phyloP scores from a whole-genome alignment of 2,888 invertebrate species.

The Tubulanus polymorphus region DNA sequence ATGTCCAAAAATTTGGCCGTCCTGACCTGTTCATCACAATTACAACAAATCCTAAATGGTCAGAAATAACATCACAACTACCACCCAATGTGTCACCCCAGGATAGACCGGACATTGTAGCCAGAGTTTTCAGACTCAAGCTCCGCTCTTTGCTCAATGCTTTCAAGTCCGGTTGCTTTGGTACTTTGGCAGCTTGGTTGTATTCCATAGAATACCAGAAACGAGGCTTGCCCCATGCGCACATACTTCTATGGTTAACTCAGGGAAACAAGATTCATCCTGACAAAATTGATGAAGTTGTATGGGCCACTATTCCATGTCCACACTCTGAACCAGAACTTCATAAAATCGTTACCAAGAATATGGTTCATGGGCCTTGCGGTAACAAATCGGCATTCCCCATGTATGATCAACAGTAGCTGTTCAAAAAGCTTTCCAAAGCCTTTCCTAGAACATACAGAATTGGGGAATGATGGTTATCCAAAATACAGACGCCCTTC shows the following conservation, averaged over 20 bases:
- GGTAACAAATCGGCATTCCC: constrained; percentile 12
- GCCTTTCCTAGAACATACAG: constrained; percentile 21
- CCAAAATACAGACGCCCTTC: constrained; percentile 37
- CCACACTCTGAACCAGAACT: constrained; percentile 18
- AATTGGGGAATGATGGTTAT: constrained; percentile 38
- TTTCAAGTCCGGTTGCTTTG: constrained; percentile 23
- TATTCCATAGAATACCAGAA: constrained; percentile 42
- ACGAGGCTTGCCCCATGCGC: constrained; percentile 35
- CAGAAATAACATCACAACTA: constrained; percentile 17
- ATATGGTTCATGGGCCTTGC: constrained; percentile 33
- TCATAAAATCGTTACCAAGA: constrained; percentile 16
- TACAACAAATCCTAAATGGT: constrained; percentile 19
- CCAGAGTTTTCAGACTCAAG: constrained; percentile 19
- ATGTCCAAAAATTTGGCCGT: constrained; percentile 51
- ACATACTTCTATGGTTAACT: constrained; percentile 27
- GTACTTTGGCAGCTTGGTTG: constrained; percentile 22
- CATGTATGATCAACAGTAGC: constrained; percentile 46
- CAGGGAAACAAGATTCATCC: constrained; percentile 22
- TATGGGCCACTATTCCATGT: constrained; percentile 27
- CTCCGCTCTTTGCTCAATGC: constrained; percentile 7
- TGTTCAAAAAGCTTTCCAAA: constrained; percentile 51
- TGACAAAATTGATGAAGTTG: constrained; percentile 8
- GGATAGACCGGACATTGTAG: constrained; percentile 14
- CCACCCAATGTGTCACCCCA: constrained; percentile 3
- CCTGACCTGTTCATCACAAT: constrained; percentile 49